Conservation (phyloP, 2,113 vertebrate genomes). For the Spea bombifrons region DNA sequence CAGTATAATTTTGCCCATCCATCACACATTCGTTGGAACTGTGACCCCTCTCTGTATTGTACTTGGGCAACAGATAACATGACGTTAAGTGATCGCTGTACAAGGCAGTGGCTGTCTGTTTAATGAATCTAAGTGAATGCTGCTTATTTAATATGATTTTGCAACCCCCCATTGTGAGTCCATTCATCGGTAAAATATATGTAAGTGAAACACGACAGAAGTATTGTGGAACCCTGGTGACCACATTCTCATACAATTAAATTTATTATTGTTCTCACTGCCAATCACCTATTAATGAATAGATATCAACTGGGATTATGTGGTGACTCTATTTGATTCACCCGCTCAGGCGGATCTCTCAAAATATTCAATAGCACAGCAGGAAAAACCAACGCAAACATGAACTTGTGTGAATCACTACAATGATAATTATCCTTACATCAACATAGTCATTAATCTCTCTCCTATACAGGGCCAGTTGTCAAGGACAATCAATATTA, state of each 20-base stretch:
- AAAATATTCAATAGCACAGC: conserved; percentile 46
- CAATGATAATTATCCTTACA: conserved; percentile 43
- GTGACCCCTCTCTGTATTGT: neutral
- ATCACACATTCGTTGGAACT: neutral
- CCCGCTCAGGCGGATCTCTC: conserved; percentile 27
- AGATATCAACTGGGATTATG: conserved; percentile 29
- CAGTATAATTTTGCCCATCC: neutral
- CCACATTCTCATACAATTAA: conserved; percentile 39
- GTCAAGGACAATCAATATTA: conserved; percentile 49
- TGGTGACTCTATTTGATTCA: conserved; percentile 32
- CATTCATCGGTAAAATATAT: conserved; percentile 41
- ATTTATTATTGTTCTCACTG: conserved; percentile 37
- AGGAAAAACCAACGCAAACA: conserved; percentile 45
- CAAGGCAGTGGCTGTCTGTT: conserved; percentile 19
- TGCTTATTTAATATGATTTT: conserved; percentile 45
- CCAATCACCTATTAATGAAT: conserved; percentile 40
- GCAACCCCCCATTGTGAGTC: conserved; percentile 35
- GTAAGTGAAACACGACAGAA: conserved; percentile 37
- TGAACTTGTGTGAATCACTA: conserved; percentile 50
- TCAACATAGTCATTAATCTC: conserved; percentile 42
- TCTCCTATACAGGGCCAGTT: conserved; percentile 43
- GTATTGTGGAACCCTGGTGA: conserved; percentile 35
- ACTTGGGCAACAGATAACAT: conserved; percentile 25
- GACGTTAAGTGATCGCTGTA: conserved; percentile 31
- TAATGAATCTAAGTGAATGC: conserved; percentile 3